Evolutionary conservation across 2,113 vertebrate genomes (phyloP), one percentile per base, ranked within the genome.

Genomic region (Gymnogyps californianus): DNA sequence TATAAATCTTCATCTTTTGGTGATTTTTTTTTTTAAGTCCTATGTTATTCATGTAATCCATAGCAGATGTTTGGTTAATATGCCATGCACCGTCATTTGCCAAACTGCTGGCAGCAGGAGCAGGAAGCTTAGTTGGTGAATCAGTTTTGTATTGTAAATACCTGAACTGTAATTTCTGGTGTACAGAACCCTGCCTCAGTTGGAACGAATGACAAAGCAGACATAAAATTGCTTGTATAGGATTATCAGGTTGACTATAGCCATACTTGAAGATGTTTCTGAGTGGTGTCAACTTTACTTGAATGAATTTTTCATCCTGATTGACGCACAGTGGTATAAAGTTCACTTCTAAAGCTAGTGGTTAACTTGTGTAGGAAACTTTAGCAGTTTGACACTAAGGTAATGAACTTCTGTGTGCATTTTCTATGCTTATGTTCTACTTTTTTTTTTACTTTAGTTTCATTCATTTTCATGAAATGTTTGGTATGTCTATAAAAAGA

Each of bases 181-280:
- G 98, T 99, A 99, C 97, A 98, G 98, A 97, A 97, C 98, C 98
- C 98, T 99, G 98, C 98, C 98, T 98, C 98, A 97, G 98, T 98
- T 98, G 98, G 98, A 98, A 97, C 80, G 98, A 98, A 97, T 98
- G 96, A 93, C 95, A 96, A 95, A 97, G 97, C 98, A 97, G 97
- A 97, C 90, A 54, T 91, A 54, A 91, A 90, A 93, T 97, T 94
- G 98, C 97, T 98, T 96, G 96, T 98, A 97, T 98, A 98, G 98
- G 98, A 98, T 98, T 98, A 98, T 98, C 98, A 98, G 98, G 98
- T 99, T 98, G 98, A 98, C 98, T 98, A 99, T 98, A 99, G 99
- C 99, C 99, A 99, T 99, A 99, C 99, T 99, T 99, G 99, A 99
- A 99, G 98, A 99, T 98, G 99, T 98, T 99, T 99, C 96, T 98